These are phyloP conservation scores for Drosophila borealis DNA, from an alignment of 2,888 invertebrate species.

Conservation along the genomic window DNA sequence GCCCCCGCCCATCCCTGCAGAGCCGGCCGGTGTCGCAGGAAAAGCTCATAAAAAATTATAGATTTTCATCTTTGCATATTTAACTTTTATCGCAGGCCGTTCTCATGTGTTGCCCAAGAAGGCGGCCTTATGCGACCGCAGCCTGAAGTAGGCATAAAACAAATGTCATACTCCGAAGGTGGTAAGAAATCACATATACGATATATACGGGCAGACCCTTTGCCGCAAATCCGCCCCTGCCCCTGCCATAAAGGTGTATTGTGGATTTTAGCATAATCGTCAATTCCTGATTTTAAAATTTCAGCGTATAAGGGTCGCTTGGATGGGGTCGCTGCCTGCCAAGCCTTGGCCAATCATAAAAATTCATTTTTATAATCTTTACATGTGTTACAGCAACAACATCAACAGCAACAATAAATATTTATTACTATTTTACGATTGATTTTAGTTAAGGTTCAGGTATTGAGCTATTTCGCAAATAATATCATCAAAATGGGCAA, in stretches of 20 bases:
- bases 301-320: constrained; percentile 38
- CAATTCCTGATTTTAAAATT: constrained; percentile 78
- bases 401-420: constrained; percentile 61
- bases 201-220: constrained; percentile 24
- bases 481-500: constrained; percentile 51
- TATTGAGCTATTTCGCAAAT: constrained; percentile 55
- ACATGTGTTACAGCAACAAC: constrained; percentile 65
- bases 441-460: constrained; percentile 60
- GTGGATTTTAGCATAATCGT: constrained; percentile 77
- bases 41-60: constrained; percentile 76
- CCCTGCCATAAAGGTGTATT: constrained; percentile 67
- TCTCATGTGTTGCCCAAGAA: constrained; percentile 63
- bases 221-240: constrained; percentile 29
- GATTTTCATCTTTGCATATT: constrained; percentile 81
- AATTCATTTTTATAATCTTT: constrained; percentile 77
- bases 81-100: constrained; percentile 74
- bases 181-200: constrained; percentile 55
- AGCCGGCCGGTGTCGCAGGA: constrained; percentile 52
- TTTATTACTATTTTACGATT: constrained; percentile 79
- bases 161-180: constrained; percentile 75
- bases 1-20: neutral
- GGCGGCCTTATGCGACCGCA: constrained; percentile 65
- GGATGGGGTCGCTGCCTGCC: constrained; percentile 9
- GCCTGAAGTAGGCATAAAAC: constrained; percentile 74
- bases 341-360: constrained; percentile 71